Evolutionary conservation across 2,797 vertebrate genomes (phyloP).

Genomic region (Otolemur crassicaudatus): DNA sequence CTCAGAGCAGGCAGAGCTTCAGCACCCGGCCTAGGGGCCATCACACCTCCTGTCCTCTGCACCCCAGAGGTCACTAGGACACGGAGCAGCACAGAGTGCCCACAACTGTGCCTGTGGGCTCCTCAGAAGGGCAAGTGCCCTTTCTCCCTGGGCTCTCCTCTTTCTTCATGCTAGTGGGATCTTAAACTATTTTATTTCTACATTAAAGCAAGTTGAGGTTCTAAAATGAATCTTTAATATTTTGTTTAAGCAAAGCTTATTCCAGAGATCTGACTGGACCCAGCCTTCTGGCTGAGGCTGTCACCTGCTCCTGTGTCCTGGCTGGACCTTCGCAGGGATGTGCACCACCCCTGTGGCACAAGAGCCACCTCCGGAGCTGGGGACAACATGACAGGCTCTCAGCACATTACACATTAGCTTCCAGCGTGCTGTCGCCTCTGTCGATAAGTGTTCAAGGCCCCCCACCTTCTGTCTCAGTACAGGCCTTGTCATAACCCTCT

Average conservation of each 20-base stretch:
- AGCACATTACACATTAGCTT: no score
- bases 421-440: rapidly evolving
- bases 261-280: rapidly evolving
- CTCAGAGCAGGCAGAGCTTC: no score
- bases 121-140: rapidly evolving
- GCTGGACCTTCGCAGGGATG: no score
- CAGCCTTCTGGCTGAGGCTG: neutral
- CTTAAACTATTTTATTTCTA: neutral
- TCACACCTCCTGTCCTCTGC: neutral
- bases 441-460: no score
- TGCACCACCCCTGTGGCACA: neutral
- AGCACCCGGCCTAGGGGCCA: neutral
- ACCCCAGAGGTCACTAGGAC: neutral
- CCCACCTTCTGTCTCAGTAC: rapidly evolving
- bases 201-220: neutral
- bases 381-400: neutral
- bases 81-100: neutral
- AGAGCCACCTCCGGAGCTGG: neutral
- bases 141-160: neutral
- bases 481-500: neutral
- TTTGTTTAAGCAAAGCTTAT: neutral
- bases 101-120: neutral
- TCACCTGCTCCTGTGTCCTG: rapidly evolving
- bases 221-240: neutral
- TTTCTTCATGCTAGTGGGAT: no score